Percentiles rank a stretch among this genome's conserved stretches.
These are phyloP conservation scores for Nycticebus coucang DNA, from an alignment of 2,113 vertebrate species.

Conservation along the genomic window DNA sequence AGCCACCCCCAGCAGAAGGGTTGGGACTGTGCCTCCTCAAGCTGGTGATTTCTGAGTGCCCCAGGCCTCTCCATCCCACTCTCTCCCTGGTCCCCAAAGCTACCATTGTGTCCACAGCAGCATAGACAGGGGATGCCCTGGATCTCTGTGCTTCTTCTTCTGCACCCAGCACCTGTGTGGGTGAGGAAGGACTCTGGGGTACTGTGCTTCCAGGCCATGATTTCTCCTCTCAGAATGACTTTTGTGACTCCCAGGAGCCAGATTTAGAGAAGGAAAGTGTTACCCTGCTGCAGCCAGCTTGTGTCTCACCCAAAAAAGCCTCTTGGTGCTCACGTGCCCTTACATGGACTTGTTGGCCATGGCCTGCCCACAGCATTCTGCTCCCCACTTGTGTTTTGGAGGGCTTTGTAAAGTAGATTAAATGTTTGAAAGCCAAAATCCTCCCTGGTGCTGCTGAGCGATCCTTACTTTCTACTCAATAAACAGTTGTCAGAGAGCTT, in stretches of 20 bases:
- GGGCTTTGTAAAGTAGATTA: slow-evolving; percentile 69
- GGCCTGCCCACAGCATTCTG: slow-evolving; percentile 45
- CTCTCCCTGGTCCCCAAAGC: not conserved
- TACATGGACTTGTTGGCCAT: slow-evolving; percentile 74
- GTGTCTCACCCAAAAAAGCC: slow-evolving; percentile 65
- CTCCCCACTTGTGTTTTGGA: slow-evolving; percentile 50
- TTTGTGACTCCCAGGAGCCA: not conserved
- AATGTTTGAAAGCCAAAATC: slow-evolving; percentile 78
- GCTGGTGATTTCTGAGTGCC: not conserved
- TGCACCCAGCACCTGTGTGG: not conserved
- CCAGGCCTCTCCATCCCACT: not conserved
- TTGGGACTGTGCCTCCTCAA: not conserved
- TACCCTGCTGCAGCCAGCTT: slow-evolving; percentile 26
- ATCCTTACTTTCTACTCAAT: slow-evolving; percentile 79
- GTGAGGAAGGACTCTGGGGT: not conserved
- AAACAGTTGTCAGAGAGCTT: slow-evolving; percentile 82
- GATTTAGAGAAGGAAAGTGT: not conserved
- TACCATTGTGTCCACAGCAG: not conserved
- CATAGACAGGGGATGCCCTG: not conserved
- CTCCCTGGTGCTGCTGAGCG: slow-evolving; percentile 73
- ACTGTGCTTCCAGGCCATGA: not conserved
- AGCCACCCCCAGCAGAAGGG: not conserved
- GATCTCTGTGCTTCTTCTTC: not conserved
- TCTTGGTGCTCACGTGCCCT: slow-evolving; percentile 66
- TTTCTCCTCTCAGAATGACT: not conserved